Evolutionary conservation across 2,797 vertebrate species (phyloP).

Genomic region (Psittacula echo): DNA sequence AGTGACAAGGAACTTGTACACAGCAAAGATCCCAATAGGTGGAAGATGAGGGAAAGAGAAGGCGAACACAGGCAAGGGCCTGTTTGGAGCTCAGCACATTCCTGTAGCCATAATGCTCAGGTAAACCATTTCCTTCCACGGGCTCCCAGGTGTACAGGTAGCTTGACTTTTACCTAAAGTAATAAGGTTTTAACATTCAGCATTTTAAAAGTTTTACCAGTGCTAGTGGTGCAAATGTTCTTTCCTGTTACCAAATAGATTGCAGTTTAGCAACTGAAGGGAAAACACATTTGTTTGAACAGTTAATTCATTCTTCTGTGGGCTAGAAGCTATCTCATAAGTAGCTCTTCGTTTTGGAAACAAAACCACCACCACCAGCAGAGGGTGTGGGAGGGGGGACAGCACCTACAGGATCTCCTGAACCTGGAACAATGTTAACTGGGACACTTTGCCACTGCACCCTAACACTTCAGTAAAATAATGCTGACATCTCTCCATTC

Average conservation of each 20-base stretch:
- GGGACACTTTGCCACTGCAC: background rate
- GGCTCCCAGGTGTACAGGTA: background rate
- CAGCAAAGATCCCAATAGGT: background rate
- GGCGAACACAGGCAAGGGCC: background rate
- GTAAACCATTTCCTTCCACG: background rate
- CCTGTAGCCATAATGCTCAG: background rate
- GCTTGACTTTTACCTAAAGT: background rate
- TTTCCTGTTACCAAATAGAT: background rate
- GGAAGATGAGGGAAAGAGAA: background rate
- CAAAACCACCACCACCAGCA: background rate
- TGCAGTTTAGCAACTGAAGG: background rate
- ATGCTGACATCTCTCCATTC: rapidly evolving
- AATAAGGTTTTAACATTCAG: background rate
- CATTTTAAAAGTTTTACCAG: background rate
- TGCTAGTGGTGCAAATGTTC: background rate
- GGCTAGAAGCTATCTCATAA: background rate
- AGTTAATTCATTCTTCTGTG: background rate
- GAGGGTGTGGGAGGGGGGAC: background rate
- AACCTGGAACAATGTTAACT: background rate
- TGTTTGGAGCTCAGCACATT: background rate
- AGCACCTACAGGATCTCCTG: background rate
- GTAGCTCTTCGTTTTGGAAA: constrained; percentile 2
- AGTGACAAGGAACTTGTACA: background rate
- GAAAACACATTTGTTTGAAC: constrained; percentile 7
- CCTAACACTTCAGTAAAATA: background rate